Conservation (phyloP, 2,113 vertebrate genomes). For the Blennius ocellaris region DNA sequence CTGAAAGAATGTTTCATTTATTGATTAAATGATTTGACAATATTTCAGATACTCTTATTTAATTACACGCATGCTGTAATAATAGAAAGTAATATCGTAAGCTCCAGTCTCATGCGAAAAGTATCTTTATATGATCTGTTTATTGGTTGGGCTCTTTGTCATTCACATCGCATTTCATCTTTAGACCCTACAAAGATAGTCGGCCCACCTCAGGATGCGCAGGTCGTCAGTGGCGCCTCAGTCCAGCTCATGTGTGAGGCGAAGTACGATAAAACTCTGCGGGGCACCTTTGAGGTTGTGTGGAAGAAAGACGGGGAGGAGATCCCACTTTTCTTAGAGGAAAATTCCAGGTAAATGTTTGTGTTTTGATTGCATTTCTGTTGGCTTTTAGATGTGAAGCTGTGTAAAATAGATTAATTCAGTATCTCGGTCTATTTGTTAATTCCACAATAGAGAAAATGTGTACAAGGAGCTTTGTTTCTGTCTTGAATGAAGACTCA, state of each 20-base stretch:
- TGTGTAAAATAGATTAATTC: neutral
- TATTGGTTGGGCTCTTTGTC: neutral
- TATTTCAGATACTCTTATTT: conserved; percentile 13
- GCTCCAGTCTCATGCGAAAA: neutral
- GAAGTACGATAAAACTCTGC: conserved; percentile 86
- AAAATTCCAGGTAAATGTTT: conserved; percentile 82
- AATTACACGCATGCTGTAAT: conserved; percentile 5
- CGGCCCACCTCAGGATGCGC: conserved; percentile 82
- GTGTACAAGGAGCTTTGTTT: neutral
- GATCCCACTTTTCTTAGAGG: conserved; percentile 79
- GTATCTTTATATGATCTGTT: neutral
- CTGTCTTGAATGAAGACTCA: too few relatives aligned
- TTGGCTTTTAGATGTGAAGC: neutral
- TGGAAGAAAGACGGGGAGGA: conserved; percentile 89
- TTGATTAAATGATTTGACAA: neutral
- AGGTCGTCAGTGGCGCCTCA: conserved; percentile 81
- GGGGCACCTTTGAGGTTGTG: conserved; percentile 83
- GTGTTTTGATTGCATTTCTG: conserved; percentile 4
- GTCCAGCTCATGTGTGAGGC: conserved; percentile 86
- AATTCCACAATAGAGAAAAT: neutral
- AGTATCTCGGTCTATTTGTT: neutral
- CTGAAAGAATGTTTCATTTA: neutral
- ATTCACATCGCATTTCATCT: conserved; percentile 9
- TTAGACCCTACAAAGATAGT: conserved; percentile 89
- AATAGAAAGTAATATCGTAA: too few relatives aligned